phyloP scores from a whole-genome alignment of 2,888 invertebrate species.

The Andrena flavipes region DNA sequence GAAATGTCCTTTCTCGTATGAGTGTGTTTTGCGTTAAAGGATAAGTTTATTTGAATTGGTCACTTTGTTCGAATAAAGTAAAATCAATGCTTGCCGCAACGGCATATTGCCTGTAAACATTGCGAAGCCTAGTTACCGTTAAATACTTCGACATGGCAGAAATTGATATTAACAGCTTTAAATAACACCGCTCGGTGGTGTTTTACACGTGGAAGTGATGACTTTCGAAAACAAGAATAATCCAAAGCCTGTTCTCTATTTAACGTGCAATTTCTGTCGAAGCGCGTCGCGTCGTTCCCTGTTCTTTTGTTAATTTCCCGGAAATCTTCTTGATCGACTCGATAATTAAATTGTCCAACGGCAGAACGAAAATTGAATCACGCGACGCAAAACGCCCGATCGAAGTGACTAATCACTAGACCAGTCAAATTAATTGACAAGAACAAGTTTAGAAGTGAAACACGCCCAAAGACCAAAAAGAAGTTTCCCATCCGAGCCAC shows the following conservation, averaged over 20 bases:
- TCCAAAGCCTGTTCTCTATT: no score
- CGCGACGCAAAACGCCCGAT: no score
- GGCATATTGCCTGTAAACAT: not conserved
- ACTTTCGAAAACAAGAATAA: not conserved
- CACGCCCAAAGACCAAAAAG: no score
- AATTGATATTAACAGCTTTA: not conserved
- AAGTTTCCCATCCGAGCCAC: no score
- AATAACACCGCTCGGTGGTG: not conserved
- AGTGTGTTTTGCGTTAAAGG: no score
- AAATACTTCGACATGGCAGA: not conserved
- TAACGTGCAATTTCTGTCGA: not conserved
- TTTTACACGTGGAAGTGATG: not conserved
- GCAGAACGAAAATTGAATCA: no score
- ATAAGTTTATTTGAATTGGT: no score
- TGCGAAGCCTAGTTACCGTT: not conserved
- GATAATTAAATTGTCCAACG: not conserved
- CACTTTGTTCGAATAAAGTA: not conserved
- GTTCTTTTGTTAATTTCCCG: not conserved
- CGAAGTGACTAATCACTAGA: no score
- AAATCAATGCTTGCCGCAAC: not conserved
- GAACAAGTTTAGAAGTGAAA: no score
- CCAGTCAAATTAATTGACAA: no score
- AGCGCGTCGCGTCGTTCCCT: not conserved
- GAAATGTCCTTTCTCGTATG: no score
- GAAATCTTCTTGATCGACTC: not conserved